phyloP scores from a whole-genome alignment of 2,888 invertebrate species.

The Danaus chrysippus region DNA sequence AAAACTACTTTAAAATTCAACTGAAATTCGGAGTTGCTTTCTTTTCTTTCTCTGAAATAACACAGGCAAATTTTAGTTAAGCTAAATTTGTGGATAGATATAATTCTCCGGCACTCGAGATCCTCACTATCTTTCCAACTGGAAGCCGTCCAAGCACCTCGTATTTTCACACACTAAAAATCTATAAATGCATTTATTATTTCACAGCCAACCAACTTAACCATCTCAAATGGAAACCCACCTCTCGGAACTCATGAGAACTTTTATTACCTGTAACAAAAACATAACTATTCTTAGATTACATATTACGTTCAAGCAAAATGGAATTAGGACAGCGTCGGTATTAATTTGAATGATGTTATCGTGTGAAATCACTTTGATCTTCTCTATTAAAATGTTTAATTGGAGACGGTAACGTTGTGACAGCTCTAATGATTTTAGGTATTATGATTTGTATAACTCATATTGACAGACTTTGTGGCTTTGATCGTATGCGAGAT shows the following conservation, averaged over 20 bases:
- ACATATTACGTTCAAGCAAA: conserved; percentile 8
- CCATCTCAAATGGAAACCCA: conserved; percentile 28
- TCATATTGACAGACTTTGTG: no score
- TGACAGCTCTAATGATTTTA: conserved; percentile 17
- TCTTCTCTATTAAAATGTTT: conserved; percentile 23
- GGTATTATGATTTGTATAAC: conserved; percentile 8
- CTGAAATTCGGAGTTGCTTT: neutral
- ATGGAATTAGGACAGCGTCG: conserved; percentile 19
- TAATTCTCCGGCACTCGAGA: conserved; percentile 36
- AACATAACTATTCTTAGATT: conserved; percentile 25
- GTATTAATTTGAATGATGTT: conserved; percentile 21
- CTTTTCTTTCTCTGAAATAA: neutral
- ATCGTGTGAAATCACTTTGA: conserved; percentile 26
- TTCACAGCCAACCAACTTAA: conserved; percentile 25
- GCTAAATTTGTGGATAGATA: conserved; percentile 19
- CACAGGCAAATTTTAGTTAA: conserved; percentile 1
- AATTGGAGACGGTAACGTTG: conserved; percentile 16
- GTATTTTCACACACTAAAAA: conserved; percentile 40
- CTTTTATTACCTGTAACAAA: conserved; percentile 35
- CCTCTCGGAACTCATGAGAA: conserved; percentile 15
- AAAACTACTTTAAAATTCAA: neutral
- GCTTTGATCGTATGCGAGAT: no score
- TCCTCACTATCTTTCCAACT: conserved; percentile 32
- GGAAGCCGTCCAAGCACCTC: conserved; percentile 47
- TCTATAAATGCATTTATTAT: conserved; percentile 31